These are phyloP conservation scores for Mormoops blainvillei DNA, from an alignment of 2,113 vertebrate genomes.

Conservation along the genomic window DNA sequence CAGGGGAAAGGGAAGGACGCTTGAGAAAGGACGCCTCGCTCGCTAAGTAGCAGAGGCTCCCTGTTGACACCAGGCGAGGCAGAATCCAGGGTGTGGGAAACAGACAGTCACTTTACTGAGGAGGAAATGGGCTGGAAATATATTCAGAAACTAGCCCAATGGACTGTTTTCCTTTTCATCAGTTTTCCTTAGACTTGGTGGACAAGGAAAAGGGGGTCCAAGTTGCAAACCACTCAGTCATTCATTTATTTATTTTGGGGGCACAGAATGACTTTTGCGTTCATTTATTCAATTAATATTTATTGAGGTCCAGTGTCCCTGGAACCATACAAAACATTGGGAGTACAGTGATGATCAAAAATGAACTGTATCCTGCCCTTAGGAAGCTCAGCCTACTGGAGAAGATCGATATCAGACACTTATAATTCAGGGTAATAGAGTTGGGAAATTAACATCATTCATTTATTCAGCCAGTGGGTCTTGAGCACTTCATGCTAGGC, in stretches of 20 bases:
- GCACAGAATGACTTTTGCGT: background rate
- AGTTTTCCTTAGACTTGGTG: background rate
- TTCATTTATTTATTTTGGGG: background rate
- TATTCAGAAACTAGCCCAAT: fast-evolving
- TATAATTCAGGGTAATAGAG: fast-evolving
- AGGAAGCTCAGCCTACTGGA: background rate
- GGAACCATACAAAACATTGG: background rate
- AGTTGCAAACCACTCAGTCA: background rate
- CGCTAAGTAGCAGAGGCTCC: fast-evolving
- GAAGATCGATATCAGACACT: background rate
- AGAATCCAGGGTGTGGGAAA: too few relatives aligned
- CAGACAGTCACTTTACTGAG: fast-evolving
- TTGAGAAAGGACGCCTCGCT: background rate
- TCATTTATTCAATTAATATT: background rate
- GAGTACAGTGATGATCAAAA: background rate
- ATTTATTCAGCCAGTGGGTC: too few relatives aligned
- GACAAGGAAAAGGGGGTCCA: background rate
- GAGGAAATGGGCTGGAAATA: background rate
- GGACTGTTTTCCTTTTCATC: background rate
- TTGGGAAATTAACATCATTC: too few relatives aligned
- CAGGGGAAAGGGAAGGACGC: background rate
- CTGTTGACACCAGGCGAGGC: background rate
- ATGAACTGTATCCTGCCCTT: background rate
- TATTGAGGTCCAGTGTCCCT: background rate
- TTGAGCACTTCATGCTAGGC: background rate